Evolutionary conservation across 2,797 vertebrate genomes (phyloP).

Genomic region (Sebastes diaconus): DNA sequence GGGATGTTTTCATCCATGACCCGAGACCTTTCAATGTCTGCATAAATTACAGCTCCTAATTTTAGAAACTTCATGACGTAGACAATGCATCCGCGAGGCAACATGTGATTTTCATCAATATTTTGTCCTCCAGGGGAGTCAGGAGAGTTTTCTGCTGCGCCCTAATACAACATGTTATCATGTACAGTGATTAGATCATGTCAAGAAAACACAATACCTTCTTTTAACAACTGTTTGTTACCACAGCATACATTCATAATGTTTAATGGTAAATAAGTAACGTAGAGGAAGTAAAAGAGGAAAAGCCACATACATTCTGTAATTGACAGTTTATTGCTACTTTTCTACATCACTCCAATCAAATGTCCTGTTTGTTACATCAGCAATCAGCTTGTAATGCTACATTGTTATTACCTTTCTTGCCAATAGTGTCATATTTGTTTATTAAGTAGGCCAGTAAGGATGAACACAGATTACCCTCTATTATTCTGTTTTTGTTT

Average conservation of each 20-base stretch:
- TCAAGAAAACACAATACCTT: neutral
- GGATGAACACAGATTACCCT: neutral
- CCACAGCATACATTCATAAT: neutral
- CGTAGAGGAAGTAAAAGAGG: neutral
- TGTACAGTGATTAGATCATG: neutral
- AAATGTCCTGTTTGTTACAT: neutral
- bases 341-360: neutral
- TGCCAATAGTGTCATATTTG: neutral
- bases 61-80: neutral
- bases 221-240: neutral
- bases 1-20: conserved; percentile 10
- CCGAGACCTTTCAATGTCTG: neutral
- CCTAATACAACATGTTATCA: neutral
- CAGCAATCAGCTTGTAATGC: neutral
- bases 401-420: neutral
- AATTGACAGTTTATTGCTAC: neutral
- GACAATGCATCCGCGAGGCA: neutral
- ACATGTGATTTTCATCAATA: neutral
- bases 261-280: neutral
- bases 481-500: neutral
- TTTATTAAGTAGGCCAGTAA: neutral
- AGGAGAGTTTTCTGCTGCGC: neutral
- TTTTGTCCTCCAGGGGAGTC: neutral
- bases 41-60: neutral
- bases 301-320: neutral